Percentiles rank a stretch among this genome's conserved stretches.
These are phyloP conservation scores for Anastrepha ludens DNA, from an alignment of 1,140 invertebrate species.

Conservation along the genomic window DNA sequence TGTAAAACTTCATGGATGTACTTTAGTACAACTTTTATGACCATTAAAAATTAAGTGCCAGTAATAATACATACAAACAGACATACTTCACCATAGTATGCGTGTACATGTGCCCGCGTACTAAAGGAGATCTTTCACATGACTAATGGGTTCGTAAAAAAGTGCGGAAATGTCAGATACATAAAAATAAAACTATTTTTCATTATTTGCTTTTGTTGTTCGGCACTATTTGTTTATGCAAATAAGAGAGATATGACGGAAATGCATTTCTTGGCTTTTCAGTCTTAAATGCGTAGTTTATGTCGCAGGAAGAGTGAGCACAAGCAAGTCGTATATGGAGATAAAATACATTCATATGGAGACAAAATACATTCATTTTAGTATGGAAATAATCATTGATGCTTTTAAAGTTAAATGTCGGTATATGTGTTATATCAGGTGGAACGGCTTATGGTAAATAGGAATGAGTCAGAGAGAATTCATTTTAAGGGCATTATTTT, in stretches of 20 bases:
- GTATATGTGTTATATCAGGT: neutral
- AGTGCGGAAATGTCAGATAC: neutral
- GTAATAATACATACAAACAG: neutral
- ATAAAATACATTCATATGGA: too few relatives aligned
- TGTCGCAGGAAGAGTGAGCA: neutral
- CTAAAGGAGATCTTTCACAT: neutral
- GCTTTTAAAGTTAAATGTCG: neutral
- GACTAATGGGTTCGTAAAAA: too few relatives aligned
- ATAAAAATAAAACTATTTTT: constrained; percentile 7
- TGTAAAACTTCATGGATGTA: constrained; percentile 2
- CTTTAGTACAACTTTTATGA: neutral
- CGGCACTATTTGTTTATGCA: neutral
- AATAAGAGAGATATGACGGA: neutral
- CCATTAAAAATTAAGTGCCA: neutral
- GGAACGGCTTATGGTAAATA: too few relatives aligned
- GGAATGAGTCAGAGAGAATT: too few relatives aligned
- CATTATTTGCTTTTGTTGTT: constrained; percentile 12
- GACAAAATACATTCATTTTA: neutral
- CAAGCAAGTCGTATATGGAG: too few relatives aligned
- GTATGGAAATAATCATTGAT: neutral
- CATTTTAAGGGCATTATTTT: too few relatives aligned
- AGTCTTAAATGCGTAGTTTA: neutral
- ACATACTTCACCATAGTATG: neutral
- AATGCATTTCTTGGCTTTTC: neutral
- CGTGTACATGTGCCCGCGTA: neutral